Base-by-base conservation (phyloP, 2,113 vertebrate species). In the Muntiacus muntjak region DNA sequence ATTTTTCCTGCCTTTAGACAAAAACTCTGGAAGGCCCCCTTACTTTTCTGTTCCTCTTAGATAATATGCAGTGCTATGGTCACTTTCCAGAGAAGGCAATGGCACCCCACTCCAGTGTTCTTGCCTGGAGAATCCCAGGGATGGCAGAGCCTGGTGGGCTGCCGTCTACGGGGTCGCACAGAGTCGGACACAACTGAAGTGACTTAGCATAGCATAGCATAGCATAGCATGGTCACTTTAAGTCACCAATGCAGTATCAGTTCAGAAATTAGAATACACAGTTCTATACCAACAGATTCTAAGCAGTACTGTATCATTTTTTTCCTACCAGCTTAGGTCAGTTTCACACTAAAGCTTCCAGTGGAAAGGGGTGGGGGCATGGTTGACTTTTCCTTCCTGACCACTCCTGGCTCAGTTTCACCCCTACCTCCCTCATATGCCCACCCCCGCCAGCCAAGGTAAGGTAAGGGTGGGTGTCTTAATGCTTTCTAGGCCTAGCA, bases 241-340 rank as follows among this genome's bases (percentile, higher is more conserved):
- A 76, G 33, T 40, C 87, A 79, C 45, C 85, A 36, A 47, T 47
- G n/a, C 40, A 79, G 40, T 52, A 78, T 84, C 76, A 78, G 14
- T 96, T 88, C 43, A 62, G 13, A 96, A 94, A 89, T 92, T 52
- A 91, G 55, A 84, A 91, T 67, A 87, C 16, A n/a, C 76, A 89
- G n/a, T 45, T 94, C 26, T 64, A 40, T n/a, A 74, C 89, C 60
- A 71, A 43, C 26, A 81, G 67, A 81, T 81, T 74, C 52, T 71
- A 76, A 85, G 92, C 45, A 74, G 7, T 30, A 33, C 21, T 86
- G 36, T 26, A 94, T 89, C n/a, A 93, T 74, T 94, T 71, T 54
- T 60, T 85, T 33, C 78, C 57, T 58, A 57, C 25, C 84, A 62
- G 30, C 26, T 82, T 81, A 81, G 57, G 4, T 23, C 47, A 15